phyloP scores from a whole-genome alignment of 2,888 invertebrate species.

The Ophraella communa region DNA sequence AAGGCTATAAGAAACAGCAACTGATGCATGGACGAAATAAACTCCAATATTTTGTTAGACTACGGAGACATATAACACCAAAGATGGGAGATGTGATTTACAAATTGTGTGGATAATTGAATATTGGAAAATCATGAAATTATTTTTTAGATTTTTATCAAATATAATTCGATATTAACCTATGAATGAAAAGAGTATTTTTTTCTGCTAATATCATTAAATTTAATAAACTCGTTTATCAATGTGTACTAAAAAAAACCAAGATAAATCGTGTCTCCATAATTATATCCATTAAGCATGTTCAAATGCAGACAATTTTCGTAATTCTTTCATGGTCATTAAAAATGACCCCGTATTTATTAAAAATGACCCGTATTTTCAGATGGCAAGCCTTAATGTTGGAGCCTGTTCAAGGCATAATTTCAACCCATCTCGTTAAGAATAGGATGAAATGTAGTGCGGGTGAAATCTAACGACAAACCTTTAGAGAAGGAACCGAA shows the following conservation, averaged over 20 bases:
- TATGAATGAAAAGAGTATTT: background rate
- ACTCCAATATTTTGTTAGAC: too few relatives aligned
- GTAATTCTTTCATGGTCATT: conserved; percentile 56
- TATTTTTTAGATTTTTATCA: background rate
- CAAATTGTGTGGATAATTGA: too few relatives aligned
- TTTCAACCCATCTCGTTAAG: conserved; percentile 57
- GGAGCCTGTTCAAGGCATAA: conserved; percentile 56
- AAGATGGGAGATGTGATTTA: too few relatives aligned
- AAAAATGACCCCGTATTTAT: conserved; percentile 48
- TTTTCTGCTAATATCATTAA: background rate
- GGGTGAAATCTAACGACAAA: conserved; percentile 57
- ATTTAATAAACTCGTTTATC: background rate
- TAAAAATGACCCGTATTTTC: conserved; percentile 45
- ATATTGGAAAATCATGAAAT: too few relatives aligned
- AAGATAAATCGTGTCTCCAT: conserved; percentile 16
- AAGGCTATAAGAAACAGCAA: too few relatives aligned
- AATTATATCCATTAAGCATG: conserved; percentile 4
- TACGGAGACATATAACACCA: too few relatives aligned
- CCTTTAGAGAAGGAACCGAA: conserved; percentile 50
- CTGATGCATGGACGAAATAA: too few relatives aligned
- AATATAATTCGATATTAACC: background rate
- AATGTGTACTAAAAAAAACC: background rate
- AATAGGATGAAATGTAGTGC: conserved; percentile 48
- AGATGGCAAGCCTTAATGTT: conserved; percentile 47
- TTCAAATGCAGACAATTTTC: conserved; percentile 41